Conservation (phyloP, 92 coral and sea anemone genomes). For the Phenganax marumi region DNA sequence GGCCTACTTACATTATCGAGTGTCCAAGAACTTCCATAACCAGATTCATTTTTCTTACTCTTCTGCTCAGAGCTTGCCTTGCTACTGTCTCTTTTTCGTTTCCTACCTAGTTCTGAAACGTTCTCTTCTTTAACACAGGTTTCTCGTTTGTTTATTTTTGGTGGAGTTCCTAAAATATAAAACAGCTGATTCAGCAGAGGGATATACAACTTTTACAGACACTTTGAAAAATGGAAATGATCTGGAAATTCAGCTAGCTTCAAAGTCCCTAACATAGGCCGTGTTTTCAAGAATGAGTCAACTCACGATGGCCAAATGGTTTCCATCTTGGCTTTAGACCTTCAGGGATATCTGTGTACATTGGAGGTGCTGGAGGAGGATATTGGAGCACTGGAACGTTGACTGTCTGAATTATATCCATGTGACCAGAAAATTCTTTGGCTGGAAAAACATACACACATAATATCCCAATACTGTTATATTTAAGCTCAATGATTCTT, state of each 20-base stretch:
- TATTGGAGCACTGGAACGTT: constrained; percentile 18
- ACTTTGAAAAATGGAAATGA: too few species aligned
- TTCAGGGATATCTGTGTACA: constrained; percentile 38
- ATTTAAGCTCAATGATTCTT: background rate
- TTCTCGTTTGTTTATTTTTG: background rate
- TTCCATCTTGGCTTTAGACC: constrained; percentile 45
- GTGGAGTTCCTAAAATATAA: constrained; percentile 1
- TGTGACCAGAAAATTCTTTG: constrained; percentile 26
- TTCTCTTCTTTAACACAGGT: background rate
- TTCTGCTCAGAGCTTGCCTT: background rate
- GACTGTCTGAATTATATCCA: constrained; percentile 32
- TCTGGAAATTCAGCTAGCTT: too few species aligned
- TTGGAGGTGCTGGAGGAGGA: constrained; percentile 27
- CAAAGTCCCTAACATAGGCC: too few species aligned
- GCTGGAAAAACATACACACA: background rate
- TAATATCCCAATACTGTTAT: background rate
- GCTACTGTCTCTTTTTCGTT: background rate
- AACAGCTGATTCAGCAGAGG: background rate
- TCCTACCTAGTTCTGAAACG: background rate
- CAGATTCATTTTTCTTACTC: constrained; percentile 1
- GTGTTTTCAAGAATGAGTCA: background rate
- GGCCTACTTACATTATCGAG: background rate
- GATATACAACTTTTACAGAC: too few species aligned
- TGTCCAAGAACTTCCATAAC: background rate
- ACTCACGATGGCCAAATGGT: constrained; percentile 59